Evolutionary conservation across 2,888 invertebrate species (phyloP), one percentile per base, ranked within the genome.

Genomic region (Leucania comma): DNA sequence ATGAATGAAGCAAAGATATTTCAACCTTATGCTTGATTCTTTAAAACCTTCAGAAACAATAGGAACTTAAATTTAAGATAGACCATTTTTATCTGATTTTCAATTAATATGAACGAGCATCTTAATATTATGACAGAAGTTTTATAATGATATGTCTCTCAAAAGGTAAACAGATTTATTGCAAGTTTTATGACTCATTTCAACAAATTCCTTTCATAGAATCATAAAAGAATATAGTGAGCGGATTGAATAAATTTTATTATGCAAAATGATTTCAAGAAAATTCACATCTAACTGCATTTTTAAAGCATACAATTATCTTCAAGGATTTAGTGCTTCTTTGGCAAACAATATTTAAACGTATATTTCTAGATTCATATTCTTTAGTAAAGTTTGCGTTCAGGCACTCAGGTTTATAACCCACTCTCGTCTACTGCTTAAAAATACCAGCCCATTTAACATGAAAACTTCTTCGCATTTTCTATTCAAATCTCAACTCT

Each of bases 381-480:
- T 82, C 72, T 66, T 63, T 71, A 67, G 58, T 32, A 61, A 73
- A 70, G 57, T 75, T 77, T 75, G 64, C 70, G 53, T 78, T 67
- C 54, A 77, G 29, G 73, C 58, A 71, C 72, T 79, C 69, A 54
- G 68, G 67, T 85, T 76, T 75, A 84, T 67, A 61, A 71, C 67
- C 67, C 58, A 63, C 68, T 71, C 32, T 24, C 22, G 50, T 74
- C 50, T 65, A 61, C 57, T 66, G n/a, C 57, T 68, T 73, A 61
- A 80, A 79, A 78, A 77, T 77, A 77, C 59, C 61, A 73, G 62
- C 61, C 65, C 68, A 73, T 82, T 82, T 78, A 71, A 77, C 58
- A 71, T 68, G 72, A 74, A 75, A 74, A 69, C 26, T 65, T 59
- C 59, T 24, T 10, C 0, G 1, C n/a, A 3, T 0, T 26, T 5